Base-by-base conservation (phyloP, 2,888 invertebrate species). In the Tipula lateralis region DNA sequence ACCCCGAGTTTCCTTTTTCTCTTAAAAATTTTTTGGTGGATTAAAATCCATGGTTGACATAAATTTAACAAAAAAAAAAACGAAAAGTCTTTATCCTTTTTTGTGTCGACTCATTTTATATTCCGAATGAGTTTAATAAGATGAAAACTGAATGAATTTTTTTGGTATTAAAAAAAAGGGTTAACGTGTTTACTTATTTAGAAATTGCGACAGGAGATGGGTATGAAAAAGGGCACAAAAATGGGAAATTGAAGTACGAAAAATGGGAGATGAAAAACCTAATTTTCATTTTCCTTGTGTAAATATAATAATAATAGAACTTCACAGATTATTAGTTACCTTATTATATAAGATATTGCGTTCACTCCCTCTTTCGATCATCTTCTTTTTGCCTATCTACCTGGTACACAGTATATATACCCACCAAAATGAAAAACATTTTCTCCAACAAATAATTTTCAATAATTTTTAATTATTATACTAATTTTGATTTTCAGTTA, bases 21-120 rank as follows among this genome's bases (percentile, higher is more conserved):
- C 24, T 44, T 44, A 44, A 66, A 66, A 9, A 13, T 1, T 66
- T 24, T 66, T 66, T 66, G 66, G 66, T 9, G 66, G 66, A 66
- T 66, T 66, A 66, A 66, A 66, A 66, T 66, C 24, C 66, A 66
- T 66, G 66, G 66, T 66, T 66, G 66, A 66, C 66, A 66, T 66
- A 66, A 66, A 66, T 66, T 24, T 66, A 66, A 66, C 66, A 66
- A 66, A 24, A 66, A 19, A 39, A 39, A 39, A 39, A 39, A n/a
- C 13, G 2, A 44, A 39, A 66, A 66, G 66, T 66, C 19, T 66
- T 66, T 66, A 66, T 66, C 66, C 66, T 66, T 66, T 66, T 66
- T 66, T 66, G 66, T 66, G 66, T 66, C 66, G 66, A 66, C 66
- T 66, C 66, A 66, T 66, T 66, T 66, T 66, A 66, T 66, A 66